A percentile compares a stretch with the other conserved stretches of the same genome.
Conservation (phyloP, 2,113 vertebrate species). For the Cyprinodon tularosa region DNA sequence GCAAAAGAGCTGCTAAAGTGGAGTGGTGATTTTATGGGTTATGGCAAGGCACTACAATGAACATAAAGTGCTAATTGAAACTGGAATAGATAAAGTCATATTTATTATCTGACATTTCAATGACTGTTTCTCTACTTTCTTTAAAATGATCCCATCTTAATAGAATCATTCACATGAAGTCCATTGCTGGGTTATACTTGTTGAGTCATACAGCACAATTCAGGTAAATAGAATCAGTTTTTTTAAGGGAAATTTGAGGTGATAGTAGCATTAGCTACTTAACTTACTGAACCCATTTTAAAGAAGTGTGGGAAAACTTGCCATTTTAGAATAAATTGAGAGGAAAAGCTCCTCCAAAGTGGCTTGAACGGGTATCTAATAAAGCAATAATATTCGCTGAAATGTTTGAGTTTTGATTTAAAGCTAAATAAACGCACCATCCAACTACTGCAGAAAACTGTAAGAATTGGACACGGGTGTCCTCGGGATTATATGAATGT, state of each 20-base stretch:
- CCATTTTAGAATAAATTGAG: slow-evolving; percentile 16
- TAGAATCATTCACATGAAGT: slow-evolving; percentile 33
- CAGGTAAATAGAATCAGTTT: slow-evolving; percentile 11
- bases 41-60: slow-evolving; percentile 73
- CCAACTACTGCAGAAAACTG: slow-evolving; percentile 32
- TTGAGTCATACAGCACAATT: slow-evolving; percentile 15
- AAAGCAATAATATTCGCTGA: slow-evolving; percentile 28
- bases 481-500: slow-evolving; percentile 58
- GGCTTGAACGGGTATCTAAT: slow-evolving; percentile 32
- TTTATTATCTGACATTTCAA: slow-evolving; percentile 23
- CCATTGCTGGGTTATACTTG: slow-evolving; percentile 4
- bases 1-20: slow-evolving; percentile 2
- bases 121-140: slow-evolving; percentile 14
- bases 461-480: slow-evolving; percentile 39
- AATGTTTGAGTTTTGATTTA: slow-evolving; percentile 38
- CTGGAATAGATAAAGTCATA: slow-evolving; percentile 16
- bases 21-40: slow-evolving; percentile 32
- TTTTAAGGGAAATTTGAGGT: not conserved
- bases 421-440: slow-evolving; percentile 37
- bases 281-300: slow-evolving; percentile 17
- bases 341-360: slow-evolving; percentile 14
- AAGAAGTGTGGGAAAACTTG: slow-evolving; percentile 26
- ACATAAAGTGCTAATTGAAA: slow-evolving; percentile 66
- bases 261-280: not conserved
- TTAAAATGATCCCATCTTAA: slow-evolving; percentile 53